A percentile compares a stretch with the other conserved stretches of the same genome.
These are phyloP conservation scores for Opisthocomus hoazin DNA, from an alignment of 2,113 vertebrate species.

Conservation along the genomic window DNA sequence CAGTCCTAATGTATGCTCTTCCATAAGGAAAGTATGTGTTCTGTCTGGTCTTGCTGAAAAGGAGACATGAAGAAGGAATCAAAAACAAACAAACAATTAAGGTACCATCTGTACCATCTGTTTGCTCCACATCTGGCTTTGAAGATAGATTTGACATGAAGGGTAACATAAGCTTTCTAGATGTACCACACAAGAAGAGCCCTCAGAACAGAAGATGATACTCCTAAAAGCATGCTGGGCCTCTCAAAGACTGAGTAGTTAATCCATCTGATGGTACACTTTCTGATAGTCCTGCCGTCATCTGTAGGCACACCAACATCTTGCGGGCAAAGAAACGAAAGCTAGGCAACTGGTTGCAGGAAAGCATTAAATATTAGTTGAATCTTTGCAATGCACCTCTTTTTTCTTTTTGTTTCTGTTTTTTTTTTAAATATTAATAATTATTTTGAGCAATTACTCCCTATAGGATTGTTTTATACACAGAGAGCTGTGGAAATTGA, in stretches of 20 bases:
- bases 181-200: neutral
- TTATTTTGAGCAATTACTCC: neutral
- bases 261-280: neutral
- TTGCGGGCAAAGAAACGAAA: neutral
- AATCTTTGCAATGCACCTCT: neutral
- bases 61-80: neutral
- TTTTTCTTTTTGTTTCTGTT: neutral
- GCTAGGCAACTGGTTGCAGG: neutral
- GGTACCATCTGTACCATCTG: neutral
- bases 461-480: neutral
- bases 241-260: neutral
- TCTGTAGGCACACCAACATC: neutral
- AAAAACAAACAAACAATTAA: no score
- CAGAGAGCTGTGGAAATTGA: neutral
- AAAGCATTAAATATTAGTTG: neutral
- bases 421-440: neutral
- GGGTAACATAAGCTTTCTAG: neutral
- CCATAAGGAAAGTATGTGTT: neutral
- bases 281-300: neutral
- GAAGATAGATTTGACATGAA: neutral
- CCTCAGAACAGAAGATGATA: neutral
- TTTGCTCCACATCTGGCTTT: neutral
- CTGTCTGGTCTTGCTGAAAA: neutral
- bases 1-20: neutral
- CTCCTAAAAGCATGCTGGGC: neutral